Percentiles rank a stretch among this genome's conserved stretches.
These are phyloP conservation scores for Furnarius figulus DNA, from an alignment of 2,113 vertebrate genomes.

Conservation along the genomic window DNA sequence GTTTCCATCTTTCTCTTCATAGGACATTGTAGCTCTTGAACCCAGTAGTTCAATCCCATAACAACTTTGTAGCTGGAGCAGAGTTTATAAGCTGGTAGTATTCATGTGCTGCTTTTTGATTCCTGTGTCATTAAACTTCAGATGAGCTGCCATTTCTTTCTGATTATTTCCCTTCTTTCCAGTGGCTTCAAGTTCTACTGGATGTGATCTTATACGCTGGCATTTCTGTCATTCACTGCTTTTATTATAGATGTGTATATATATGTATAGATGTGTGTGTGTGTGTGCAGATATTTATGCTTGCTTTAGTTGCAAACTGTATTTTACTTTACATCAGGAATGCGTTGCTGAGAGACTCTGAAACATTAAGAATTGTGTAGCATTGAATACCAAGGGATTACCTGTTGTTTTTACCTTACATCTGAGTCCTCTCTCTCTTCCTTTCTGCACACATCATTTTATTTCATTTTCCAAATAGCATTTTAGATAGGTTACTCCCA, in stretches of 20 bases:
- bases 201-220: neutral
- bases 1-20: neutral
- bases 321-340: neutral
- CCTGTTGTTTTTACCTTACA: neutral
- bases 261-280: accelerated
- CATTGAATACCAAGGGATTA: neutral
- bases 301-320: neutral
- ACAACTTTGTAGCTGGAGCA: neutral
- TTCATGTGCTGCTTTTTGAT: neutral
- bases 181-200: neutral
- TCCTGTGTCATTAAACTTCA: neutral
- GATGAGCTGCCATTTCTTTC: neutral
- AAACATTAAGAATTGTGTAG: neutral
- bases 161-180: neutral
- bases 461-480: slow-evolving; percentile 3
- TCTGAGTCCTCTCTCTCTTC: neutral
- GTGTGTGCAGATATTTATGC: neutral
- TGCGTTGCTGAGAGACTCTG: neutral
- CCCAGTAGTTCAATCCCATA: neutral
- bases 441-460: neutral
- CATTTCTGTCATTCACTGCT: neutral
- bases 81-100: neutral
- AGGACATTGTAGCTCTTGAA: neutral
- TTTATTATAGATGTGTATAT: neutral
- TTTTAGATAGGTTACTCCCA: neutral